Percentiles rank a stretch among this genome's conserved stretches.
Evolutionary conservation across 2,888 invertebrate species (phyloP).

Genomic region (Salticus scenicus): DNA sequence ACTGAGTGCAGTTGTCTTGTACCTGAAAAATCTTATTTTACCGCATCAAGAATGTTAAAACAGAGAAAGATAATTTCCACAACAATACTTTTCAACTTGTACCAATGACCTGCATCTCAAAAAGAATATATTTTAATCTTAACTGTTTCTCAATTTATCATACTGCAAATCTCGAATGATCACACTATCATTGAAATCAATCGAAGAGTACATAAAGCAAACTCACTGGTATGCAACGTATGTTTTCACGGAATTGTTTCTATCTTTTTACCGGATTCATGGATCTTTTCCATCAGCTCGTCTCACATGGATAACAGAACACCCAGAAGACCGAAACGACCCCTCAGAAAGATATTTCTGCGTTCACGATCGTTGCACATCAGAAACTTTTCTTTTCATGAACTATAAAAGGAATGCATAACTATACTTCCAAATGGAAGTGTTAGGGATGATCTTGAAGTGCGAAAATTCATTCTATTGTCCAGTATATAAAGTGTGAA

Average conservation of each 20-base stretch:
- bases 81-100: too few relatives aligned
- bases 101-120: too few relatives aligned
- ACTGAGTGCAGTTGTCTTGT: too few relatives aligned
- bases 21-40: too few relatives aligned
- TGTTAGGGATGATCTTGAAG: too few relatives aligned
- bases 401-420: too few relatives aligned
- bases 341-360: background rate
- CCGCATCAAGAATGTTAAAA: too few relatives aligned
- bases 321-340: background rate
- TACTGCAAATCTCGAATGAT: too few relatives aligned
- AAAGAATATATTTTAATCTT: too few relatives aligned
- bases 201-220: background rate
- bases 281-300: background rate
- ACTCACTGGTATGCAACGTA: background rate
- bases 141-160: too few relatives aligned
- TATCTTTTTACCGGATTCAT: slow-evolving; percentile 6
- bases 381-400: background rate
- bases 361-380: background rate
- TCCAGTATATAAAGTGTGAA: background rate
- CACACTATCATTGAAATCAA: background rate
- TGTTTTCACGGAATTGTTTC: background rate
- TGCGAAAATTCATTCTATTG: background rate
- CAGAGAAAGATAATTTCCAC: too few relatives aligned
- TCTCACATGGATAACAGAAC: background rate
- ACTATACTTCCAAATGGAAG: too few relatives aligned